These are phyloP conservation scores for Pachyseris speciosa DNA, from an alignment of 64 coral and sea anemone genomes.

Conservation along the genomic window DNA sequence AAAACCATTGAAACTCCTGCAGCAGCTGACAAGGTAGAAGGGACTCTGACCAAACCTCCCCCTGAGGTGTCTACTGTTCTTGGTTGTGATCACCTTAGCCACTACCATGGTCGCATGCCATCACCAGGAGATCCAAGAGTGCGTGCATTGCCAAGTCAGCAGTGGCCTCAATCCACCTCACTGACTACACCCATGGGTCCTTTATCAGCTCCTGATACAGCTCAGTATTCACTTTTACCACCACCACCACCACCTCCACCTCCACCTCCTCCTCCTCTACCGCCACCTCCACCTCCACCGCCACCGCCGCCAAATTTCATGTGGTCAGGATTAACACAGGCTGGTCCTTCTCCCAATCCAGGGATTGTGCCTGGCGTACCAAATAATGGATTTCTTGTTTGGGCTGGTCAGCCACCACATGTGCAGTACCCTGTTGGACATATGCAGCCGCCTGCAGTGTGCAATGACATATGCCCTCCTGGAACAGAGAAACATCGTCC, in stretches of 20 bases:
- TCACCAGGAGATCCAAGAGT: neutral
- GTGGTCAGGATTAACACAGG: neutral
- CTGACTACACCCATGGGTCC: neutral
- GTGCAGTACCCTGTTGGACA: neutral
- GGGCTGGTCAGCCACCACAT: neutral
- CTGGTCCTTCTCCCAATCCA: neutral
- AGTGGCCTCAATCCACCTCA: neutral
- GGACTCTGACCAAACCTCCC: neutral
- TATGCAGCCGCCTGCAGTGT: neutral
- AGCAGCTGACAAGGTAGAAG: neutral
- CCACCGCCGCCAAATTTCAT: neutral
- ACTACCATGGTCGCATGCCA: neutral
- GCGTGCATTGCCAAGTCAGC: neutral
- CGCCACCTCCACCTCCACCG: neutral
- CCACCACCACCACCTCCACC: neutral
- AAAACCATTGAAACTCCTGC: neutral
- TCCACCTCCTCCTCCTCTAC: neutral
- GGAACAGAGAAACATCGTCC: neutral
- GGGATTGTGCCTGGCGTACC: neutral
- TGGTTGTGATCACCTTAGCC: neutral
- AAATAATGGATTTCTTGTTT: neutral
- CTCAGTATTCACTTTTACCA: neutral
- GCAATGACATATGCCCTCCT: neutral
- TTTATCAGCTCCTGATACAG: neutral
- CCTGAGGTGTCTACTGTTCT: neutral